Percentiles rank a stretch among this genome's conserved stretches.
Evolutionary conservation across 2,888 invertebrate species (phyloP).

Genomic region (Tortrix viridana): DNA sequence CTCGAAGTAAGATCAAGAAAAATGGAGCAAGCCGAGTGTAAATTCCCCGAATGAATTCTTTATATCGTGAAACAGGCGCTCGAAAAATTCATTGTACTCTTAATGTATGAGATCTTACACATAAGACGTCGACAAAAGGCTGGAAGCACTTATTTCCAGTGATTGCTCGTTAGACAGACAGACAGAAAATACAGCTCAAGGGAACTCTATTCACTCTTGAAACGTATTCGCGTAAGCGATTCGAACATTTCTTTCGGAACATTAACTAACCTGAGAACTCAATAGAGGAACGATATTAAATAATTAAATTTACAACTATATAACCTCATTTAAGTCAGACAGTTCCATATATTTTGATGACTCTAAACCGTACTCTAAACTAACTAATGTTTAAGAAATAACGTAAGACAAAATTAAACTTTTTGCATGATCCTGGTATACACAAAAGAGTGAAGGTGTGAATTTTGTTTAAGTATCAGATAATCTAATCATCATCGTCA

Average conservation of each 20-base stretch:
- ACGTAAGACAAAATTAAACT: no score
- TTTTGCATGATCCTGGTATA: no score
- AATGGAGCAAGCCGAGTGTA: slow-evolving; percentile 45
- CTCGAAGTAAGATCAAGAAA: slow-evolving; percentile 28
- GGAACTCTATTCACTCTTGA: slow-evolving; percentile 22
- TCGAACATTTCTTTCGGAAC: slow-evolving; percentile 12
- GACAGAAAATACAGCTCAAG: slow-evolving; percentile 15
- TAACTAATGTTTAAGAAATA: no score
- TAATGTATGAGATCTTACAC: slow-evolving; percentile 34
- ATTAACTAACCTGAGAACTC: no score
- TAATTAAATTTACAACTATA: no score
- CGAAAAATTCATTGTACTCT: slow-evolving; percentile 42
- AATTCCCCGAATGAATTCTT: slow-evolving; percentile 45
- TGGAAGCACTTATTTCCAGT: slow-evolving; percentile 34
- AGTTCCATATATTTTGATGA: no score
- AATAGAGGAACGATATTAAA: no score
- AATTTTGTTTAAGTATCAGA: no score
- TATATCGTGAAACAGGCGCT: slow-evolving; percentile 45
- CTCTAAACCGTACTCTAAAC: no score
- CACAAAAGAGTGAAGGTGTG: no score
- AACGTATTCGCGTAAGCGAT: slow-evolving; percentile 19
- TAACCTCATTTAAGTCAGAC: no score
- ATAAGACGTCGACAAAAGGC: slow-evolving; percentile 33
- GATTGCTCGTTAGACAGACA: slow-evolving; percentile 33
- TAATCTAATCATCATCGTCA: no score